These are phyloP conservation scores for Trachelus stipa DNA, from an alignment of 2,888 invertebrate species.

Conservation along the genomic window DNA sequence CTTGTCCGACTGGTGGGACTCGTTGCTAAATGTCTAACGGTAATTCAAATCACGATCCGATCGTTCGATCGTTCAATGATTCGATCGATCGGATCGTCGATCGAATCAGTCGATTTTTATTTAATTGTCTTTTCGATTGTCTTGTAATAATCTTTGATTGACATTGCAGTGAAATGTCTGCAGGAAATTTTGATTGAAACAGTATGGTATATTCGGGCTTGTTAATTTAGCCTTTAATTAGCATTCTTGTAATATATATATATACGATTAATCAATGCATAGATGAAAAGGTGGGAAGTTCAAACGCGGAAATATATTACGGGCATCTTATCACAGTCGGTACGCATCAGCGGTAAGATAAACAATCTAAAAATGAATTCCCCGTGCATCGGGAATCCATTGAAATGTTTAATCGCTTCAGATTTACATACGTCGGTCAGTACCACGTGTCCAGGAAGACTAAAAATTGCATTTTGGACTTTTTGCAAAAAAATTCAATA, in stretches of 20 bases:
- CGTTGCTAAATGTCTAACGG: slow-evolving; percentile 42
- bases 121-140: background rate
- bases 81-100: background rate
- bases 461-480: background rate
- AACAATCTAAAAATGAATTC: background rate
- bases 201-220: too few relatives aligned
- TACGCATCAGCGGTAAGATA: background rate
- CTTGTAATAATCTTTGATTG: background rate
- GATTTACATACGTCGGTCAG: background rate
- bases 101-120: background rate
- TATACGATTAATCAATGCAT: too few relatives aligned
- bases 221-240: background rate
- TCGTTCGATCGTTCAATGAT: slow-evolving; percentile 40
- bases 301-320: background rate
- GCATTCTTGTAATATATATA: too few relatives aligned
- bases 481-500: background rate
- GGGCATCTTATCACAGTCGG: background rate
- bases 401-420: background rate
- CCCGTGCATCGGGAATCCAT: background rate
- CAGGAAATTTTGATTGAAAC: too few relatives aligned
- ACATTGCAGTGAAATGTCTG: too few relatives aligned
- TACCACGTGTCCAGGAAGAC: background rate
- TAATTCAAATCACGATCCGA: slow-evolving; percentile 44
- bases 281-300: background rate
- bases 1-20: slow-evolving; percentile 7